These are phyloP conservation scores for Calidris pygmaea DNA, from an alignment of 2,113 vertebrate genomes.

Conservation along the genomic window DNA sequence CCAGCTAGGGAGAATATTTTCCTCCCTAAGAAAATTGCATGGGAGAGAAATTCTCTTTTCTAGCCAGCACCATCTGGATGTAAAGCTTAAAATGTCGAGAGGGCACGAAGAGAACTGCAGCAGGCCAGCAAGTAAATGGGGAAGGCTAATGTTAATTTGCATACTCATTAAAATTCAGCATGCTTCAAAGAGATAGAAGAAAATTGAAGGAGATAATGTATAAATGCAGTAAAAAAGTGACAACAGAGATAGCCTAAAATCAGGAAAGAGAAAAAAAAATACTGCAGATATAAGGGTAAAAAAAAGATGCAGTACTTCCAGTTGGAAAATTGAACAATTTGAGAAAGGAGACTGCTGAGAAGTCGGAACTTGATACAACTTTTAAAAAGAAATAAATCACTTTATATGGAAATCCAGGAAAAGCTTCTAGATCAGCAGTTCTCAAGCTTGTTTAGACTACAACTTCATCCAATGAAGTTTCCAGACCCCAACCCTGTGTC, in stretches of 20 bases:
- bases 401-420: neutral
- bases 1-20: neutral
- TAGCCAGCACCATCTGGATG: conserved; percentile 27
- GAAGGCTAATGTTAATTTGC: conserved; percentile 23
- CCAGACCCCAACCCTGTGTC: neutral
- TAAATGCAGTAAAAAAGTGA: conserved; percentile 11
- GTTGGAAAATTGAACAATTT: neutral
- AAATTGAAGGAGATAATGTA: conserved; percentile 15
- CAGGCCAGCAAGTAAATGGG: conserved; percentile 16
- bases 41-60: neutral
- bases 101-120: neutral
- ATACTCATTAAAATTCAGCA: conserved; percentile 48
- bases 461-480: neutral
- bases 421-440: neutral
- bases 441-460: neutral
- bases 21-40: neutral
- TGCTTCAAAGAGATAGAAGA: conserved; percentile 36
- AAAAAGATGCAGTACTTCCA: neutral
- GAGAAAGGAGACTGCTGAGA: neutral
- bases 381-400: neutral
- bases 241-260: conserved; percentile 6
- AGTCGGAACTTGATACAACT: neutral
- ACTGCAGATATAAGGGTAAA: neutral
- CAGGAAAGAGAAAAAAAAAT: neutral
- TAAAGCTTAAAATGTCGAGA: conserved; percentile 34